A percentile compares a stretch with the other conserved stretches of the same genome.
phyloP scores from a whole-genome alignment of 2,888 invertebrate genomes.

The Nemotelus pantherinus region DNA sequence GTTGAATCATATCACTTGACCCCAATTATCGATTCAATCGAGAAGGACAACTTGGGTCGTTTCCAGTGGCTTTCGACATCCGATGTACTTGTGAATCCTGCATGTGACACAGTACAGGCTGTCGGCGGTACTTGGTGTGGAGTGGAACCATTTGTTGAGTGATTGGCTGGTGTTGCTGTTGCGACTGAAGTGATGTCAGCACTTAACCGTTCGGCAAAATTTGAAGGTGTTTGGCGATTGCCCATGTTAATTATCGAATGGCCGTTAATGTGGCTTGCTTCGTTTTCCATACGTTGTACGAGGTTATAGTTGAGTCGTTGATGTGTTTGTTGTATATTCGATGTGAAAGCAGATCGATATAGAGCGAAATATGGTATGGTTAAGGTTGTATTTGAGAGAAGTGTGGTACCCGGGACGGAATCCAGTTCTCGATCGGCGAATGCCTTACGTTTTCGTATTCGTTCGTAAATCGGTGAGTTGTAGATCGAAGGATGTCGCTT shows the following conservation, averaged over 20 bases:
- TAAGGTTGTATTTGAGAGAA: slow-evolving; percentile 52
- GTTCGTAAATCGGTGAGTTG: slow-evolving; percentile 60
- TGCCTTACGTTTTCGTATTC: slow-evolving; percentile 66
- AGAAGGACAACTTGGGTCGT: slow-evolving; percentile 63
- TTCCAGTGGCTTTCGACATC: slow-evolving; percentile 48
- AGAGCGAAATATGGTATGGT: slow-evolving; percentile 17
- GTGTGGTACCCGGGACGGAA: slow-evolving; percentile 59
- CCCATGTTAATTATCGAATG: slow-evolving; percentile 10
- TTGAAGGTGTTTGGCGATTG: slow-evolving; percentile 8
- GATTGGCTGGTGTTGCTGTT: slow-evolving; percentile 18
- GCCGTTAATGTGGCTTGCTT: neutral
- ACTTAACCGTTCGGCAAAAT: neutral
- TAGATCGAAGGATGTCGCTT: slow-evolving; percentile 59
- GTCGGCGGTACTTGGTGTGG: slow-evolving; percentile 1
- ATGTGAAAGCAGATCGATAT: slow-evolving; percentile 4
- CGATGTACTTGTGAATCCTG: slow-evolving; percentile 25
- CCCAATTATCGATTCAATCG: slow-evolving; percentile 78
- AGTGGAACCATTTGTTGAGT: slow-evolving; percentile 22
- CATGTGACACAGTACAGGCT: slow-evolving; percentile 35
- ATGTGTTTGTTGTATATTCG: neutral
- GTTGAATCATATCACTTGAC: slow-evolving; percentile 62
- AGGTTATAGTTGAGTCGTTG: neutral
- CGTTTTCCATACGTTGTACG: neutral
- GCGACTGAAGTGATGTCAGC: neutral
- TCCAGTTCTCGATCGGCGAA: slow-evolving; percentile 66